Conservation (phyloP, 2,797 vertebrate genomes). For the Scolopax rusticola region DNA sequence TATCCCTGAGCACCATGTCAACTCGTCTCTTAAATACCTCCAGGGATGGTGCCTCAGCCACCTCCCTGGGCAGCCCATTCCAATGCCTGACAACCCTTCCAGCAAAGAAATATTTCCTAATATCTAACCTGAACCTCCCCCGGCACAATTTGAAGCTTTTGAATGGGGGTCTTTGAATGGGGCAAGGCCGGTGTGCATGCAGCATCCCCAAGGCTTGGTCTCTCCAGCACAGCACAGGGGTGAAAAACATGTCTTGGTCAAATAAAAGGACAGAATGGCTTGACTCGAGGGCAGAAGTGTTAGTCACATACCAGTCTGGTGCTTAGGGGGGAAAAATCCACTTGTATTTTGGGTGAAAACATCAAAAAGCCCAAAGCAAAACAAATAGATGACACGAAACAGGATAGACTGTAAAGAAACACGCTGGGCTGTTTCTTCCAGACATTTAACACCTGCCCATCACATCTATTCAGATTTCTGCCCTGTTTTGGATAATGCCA, state of each 20-base stretch:
- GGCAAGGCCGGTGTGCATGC: not conserved
- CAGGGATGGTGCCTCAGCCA: no score
- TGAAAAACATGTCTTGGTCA: not conserved
- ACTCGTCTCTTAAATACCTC: no score
- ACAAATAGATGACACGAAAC: not conserved
- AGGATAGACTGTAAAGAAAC: not conserved
- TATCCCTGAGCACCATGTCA: no score
- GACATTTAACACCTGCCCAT: not conserved
- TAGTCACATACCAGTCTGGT: not conserved
- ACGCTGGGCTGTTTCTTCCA: not conserved
- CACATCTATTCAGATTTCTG: not conserved
- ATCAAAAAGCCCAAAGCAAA: not conserved
- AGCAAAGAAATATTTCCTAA: no score
- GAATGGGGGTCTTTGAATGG: not conserved
- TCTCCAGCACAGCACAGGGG: not conserved
- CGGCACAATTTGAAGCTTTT: no score
- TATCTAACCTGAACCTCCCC: no score
- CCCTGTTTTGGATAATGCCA: not conserved
- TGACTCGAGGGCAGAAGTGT: not conserved
- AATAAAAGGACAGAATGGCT: not conserved
- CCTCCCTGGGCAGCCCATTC: no score
- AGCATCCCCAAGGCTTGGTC: not conserved
- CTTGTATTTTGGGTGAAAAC: not conserved
- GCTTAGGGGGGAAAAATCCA: not conserved
- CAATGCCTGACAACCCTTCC: no score